Base-by-base conservation (phyloP, 1,140 invertebrate species). In the Drosophila willistoni region DNA sequence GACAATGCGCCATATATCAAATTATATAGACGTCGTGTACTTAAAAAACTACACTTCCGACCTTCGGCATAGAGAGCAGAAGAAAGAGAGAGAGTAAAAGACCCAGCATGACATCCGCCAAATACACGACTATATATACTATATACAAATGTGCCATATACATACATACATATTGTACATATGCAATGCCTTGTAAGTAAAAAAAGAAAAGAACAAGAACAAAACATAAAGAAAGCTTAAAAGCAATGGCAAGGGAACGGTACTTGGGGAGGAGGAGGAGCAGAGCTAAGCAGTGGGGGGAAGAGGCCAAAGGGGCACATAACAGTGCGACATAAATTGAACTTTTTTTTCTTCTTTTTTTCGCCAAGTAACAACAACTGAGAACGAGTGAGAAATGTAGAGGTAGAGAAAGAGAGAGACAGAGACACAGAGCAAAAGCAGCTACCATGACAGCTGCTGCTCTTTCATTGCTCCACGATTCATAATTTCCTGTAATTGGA, bases 1-100 rank as follows among this genome's bases (percentile, higher is more conserved):
- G 83, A 85, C 77, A 81, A 85, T 84, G 81, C 77, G 70, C 77
- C 80, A 83, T 89, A 87, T 87, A 87, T 89, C 79, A 87, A 89
- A 87, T 89, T 80, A 89, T 87, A 83, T 83, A 77, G 71, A 89
- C 87, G 82, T 33, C 82, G 80, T 87, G 80, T 81, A 87, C 84
- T 87, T 89, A 80, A 87, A 87, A 87, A 87, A 89, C 73, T 84
- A 90, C 80, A 84, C 84, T 90, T 87, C 77, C 84, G 84, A 87
- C 84, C 84, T 87, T 89, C 84, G 73, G 6, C 29, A 29, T 29
- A 29, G 29, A 29, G 29, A 29, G 29, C 29, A 29, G 5, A 29
- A 68, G 77, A 67, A 66, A 73, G 63, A 67, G 71, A 73, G 63
- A 3, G 36, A 39, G 36, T 29, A 29, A 39, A 9, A 39, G 36